Conservation (phyloP, 2,888 invertebrate species). For the Crematogaster levior region DNA sequence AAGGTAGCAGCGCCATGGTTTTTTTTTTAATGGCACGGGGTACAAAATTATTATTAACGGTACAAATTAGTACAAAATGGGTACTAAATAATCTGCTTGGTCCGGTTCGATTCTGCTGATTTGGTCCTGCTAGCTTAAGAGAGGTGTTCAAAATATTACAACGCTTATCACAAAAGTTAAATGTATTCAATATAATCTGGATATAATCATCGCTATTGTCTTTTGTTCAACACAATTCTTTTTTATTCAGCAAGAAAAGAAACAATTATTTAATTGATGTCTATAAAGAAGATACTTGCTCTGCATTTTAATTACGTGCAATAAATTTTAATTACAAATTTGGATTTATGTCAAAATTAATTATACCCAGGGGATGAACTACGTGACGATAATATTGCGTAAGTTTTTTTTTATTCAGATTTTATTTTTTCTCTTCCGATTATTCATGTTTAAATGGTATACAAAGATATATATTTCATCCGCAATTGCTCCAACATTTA, state of each 20-base stretch:
- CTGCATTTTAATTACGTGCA: not conserved
- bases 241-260: not conserved
- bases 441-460: not conserved
- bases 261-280: not conserved
- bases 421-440: not conserved
- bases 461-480: constrained; percentile 17
- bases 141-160: not conserved
- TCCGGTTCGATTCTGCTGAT: no score
- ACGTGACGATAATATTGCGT: not conserved
- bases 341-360: not conserved
- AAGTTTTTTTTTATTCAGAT: not conserved
- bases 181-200: not conserved
- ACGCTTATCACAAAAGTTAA: not conserved
- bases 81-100: no score
- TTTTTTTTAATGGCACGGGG: no score
- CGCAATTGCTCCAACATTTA: constrained; percentile 13
- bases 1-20: no score
- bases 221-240: not conserved
- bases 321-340: not conserved
- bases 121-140: no score
- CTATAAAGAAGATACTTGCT: not conserved
- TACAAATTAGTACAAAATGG: no score
- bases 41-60: no score
- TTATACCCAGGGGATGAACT: not conserved
- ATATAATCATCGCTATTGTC: not conserved